Percentiles rank a stretch among this genome's conserved stretches.
phyloP scores from a whole-genome alignment of 1,140 invertebrate genomes.

The Callitettix versicolor region DNA sequence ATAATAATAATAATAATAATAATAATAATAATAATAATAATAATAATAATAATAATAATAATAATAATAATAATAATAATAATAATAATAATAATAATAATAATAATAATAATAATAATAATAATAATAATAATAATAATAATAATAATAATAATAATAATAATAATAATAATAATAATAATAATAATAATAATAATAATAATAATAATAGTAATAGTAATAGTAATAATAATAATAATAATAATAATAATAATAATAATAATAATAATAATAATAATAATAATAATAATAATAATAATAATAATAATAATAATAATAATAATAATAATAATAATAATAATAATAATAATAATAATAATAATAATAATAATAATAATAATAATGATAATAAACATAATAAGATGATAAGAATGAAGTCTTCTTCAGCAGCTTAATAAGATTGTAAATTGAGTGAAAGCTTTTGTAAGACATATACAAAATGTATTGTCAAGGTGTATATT shows the following conservation, averaged over 20 bases:
- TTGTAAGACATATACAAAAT: too few species aligned
- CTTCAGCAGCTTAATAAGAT: too few species aligned
- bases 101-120: not conserved
- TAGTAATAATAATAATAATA: not conserved
- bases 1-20: not conserved
- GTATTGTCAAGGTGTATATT: too few species aligned
- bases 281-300: conserved; percentile 17
- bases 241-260: not conserved
- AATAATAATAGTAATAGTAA: not conserved
- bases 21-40: not conserved
- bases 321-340: conserved; percentile 15
- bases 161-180: not conserved
- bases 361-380: conserved; percentile 18
- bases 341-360: not conserved
- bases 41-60: not conserved
- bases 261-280: conserved; percentile 8
- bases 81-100: not conserved
- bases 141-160: not conserved
- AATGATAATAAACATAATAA: conserved; percentile 3
- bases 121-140: not conserved
- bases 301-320: conserved; percentile 26
- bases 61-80: not conserved
- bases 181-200: not conserved
- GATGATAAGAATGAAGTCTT: too few species aligned
- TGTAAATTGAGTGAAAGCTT: too few species aligned